Evolutionary conservation across 2,113 vertebrate genomes (phyloP), one percentile per base, ranked within the genome.

Genomic region (Phylloscopus trochiloides): DNA sequence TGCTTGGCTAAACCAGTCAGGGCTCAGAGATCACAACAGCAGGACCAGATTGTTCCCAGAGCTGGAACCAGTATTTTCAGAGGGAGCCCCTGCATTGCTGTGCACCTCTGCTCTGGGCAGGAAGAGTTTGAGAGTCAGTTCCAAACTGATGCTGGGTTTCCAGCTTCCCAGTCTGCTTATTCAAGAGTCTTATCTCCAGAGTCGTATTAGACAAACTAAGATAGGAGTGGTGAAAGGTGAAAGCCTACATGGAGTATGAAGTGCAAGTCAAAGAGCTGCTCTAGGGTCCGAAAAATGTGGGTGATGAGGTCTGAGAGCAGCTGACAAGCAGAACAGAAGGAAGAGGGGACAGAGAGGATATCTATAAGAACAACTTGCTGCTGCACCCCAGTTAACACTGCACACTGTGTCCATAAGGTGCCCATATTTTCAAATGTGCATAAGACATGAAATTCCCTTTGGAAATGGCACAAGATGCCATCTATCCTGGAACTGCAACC

Each of bases 381-480:
- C 51, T 59, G 51, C 47, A 83, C 29, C 51, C 55, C 24, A 40
- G 47, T 71, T 88, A 70, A 62, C 65, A 38, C 48, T 47, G 55
- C 48, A 79, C 34, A 47, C 32, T 34, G 43, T 50, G 45, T 65
- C 67, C 79, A 90, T 62, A 85, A 1, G 0, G 65, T n/a, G 22
- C 16, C 81, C 77, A 7, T 59, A 74, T 82, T 82, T 93, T 81
- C 57, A 84, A 89, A 67, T 5, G 17, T 38, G 42, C 17, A 1
- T 17, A 86, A 85, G 26, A 83, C 40, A 54, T 26, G 32, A 81
- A 90, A 82, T 74, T 88, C 78, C 61, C 81, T 67, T 58, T 71
- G 40, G 78, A 96, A 92, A 93, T 59, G 52, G 74, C 78, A 92
- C 52, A 75, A 90, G n/a, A 88, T 90, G 52, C 34, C 65, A 85